A percentile compares a stretch with the other conserved stretches of the same genome.
Evolutionary conservation across 2,113 vertebrate species (phyloP).

Genomic region (Laticauda laticaudata): DNA sequence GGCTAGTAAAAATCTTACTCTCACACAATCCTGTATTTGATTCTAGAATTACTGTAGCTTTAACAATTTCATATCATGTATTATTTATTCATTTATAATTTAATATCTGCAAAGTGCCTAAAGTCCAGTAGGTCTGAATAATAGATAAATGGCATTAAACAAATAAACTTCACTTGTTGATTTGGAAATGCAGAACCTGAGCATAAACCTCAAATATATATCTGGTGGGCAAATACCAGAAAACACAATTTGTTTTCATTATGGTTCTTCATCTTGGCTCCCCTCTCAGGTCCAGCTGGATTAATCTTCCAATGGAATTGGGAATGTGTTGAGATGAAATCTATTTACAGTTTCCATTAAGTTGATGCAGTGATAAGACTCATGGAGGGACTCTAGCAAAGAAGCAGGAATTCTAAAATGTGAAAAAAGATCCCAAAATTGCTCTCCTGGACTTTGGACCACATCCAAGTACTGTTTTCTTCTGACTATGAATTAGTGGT

Average conservation of each 20-base stretch:
- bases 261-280: background rate
- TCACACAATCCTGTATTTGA: background rate
- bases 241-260: constrained; percentile 11
- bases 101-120: background rate
- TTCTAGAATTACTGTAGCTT: background rate
- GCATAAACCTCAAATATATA: constrained; percentile 1
- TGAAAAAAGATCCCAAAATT: background rate
- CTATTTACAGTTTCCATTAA: background rate
- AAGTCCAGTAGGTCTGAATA: background rate
- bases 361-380: constrained; percentile 4
- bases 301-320: background rate
- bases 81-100: background rate
- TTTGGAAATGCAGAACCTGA: constrained; percentile 39
- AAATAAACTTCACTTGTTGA: constrained; percentile 1
- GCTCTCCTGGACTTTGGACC: background rate
- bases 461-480: background rate
- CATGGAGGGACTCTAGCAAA: background rate
- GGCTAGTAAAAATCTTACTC: background rate
- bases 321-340: background rate
- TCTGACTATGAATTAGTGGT: background rate
- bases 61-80: background rate
- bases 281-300: background rate
- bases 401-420: background rate
- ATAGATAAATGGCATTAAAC: background rate
- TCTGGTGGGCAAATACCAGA: background rate